Evolutionary conservation across 2,113 vertebrate species (phyloP).

Genomic region (Dendropsophus ebraccatus): DNA sequence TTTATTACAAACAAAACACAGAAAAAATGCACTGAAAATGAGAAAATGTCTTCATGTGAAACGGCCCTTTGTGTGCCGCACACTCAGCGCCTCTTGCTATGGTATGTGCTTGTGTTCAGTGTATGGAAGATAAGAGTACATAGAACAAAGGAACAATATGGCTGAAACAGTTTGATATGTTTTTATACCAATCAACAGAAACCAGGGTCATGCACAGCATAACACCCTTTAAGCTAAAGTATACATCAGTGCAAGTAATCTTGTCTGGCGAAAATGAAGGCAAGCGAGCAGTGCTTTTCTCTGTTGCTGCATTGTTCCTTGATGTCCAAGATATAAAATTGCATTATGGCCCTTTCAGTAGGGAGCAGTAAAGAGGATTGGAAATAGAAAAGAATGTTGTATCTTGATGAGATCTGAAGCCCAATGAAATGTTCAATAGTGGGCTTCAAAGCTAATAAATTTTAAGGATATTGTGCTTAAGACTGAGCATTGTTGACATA

Average conservation of each 20-base stretch:
- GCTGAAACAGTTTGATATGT: slow-evolving; percentile 13
- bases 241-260: slow-evolving; percentile 31
- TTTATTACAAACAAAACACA: not conserved
- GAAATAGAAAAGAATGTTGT: slow-evolving; percentile 56
- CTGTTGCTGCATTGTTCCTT: slow-evolving; percentile 59
- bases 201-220: slow-evolving; percentile 21
- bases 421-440: slow-evolving; percentile 61
- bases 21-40: too few species aligned
- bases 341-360: slow-evolving; percentile 61
- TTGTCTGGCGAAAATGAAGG: slow-evolving; percentile 49
- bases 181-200: slow-evolving; percentile 40
- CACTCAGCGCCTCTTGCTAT: not conserved
- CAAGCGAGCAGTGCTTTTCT: slow-evolving; percentile 39
- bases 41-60: not conserved
- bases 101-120: not conserved
- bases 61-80: not conserved
- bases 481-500: slow-evolving; percentile 58
- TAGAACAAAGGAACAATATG: slow-evolving; percentile 27
- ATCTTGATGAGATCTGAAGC: slow-evolving; percentile 61
- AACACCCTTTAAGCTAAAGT: slow-evolving; percentile 26
- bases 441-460: slow-evolving; percentile 58
- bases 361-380: slow-evolving; percentile 62
- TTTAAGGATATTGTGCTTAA: slow-evolving; percentile 50
- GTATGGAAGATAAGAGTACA: not conserved
- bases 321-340: slow-evolving; percentile 64